Percentiles rank a stretch among this genome's conserved stretches.
phyloP scores from a whole-genome alignment of 2,797 vertebrate genomes.

The Anguilla obscura region DNA sequence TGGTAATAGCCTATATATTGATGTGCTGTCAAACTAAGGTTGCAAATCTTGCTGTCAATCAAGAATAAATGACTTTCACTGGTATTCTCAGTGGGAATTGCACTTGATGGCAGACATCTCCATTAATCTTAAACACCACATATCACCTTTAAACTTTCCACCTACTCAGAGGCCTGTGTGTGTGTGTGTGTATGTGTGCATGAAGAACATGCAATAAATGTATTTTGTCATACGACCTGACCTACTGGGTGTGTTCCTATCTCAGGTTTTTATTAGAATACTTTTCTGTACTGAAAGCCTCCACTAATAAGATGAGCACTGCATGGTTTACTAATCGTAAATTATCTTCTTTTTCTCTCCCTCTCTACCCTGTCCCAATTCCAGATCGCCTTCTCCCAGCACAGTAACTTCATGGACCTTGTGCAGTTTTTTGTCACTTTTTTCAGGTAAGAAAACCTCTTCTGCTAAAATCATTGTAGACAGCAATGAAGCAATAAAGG shows the following conservation, averaged over 20 bases:
- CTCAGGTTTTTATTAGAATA: not conserved
- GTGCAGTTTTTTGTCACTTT: slow-evolving; percentile 85
- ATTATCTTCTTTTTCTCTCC: slow-evolving; percentile 17
- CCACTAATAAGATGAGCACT: not conserved
- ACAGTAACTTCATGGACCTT: slow-evolving; percentile 85
- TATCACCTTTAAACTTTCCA: not conserved
- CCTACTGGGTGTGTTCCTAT: not conserved
- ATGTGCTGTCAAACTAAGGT: not conserved
- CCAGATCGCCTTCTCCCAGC: slow-evolving; percentile 83
- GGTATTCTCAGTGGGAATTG: not conserved
- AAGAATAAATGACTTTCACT: not conserved
- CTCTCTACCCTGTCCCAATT: slow-evolving; percentile 26
- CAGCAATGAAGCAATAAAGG: not conserved
- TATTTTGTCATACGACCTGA: not conserved
- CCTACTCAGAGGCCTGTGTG: not conserved
- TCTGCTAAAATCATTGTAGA: not conserved
- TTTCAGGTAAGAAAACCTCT: slow-evolving; percentile 72
- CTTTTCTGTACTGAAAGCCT: not conserved
- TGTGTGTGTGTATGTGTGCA: too few species aligned
- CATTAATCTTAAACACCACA: not conserved
- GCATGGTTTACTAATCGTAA: not conserved
- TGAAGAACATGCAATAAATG: not conserved
- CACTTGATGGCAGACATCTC: not conserved
- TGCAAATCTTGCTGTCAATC: not conserved
- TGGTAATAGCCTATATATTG: not conserved